Evolutionary conservation across 2,113 vertebrate species (phyloP).

Genomic region (Baryphthengus martii): DNA sequence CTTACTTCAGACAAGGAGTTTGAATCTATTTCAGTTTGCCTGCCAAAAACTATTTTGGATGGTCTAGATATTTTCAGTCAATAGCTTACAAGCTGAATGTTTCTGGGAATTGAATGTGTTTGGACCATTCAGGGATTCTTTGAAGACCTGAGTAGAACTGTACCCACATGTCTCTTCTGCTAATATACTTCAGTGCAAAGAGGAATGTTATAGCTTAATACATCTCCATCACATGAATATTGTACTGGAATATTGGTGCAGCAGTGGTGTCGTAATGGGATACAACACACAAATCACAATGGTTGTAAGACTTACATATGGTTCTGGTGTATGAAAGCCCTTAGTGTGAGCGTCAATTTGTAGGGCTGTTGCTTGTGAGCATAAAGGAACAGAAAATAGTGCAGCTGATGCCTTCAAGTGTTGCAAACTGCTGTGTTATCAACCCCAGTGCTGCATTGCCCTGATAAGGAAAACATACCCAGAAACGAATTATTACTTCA

Average conservation of each 20-base stretch:
- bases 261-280: not conserved
- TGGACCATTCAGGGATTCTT: constrained; percentile 11
- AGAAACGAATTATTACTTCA: not conserved
- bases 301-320: not conserved
- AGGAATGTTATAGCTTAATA: constrained; percentile 34
- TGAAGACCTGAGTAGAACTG: constrained; percentile 8
- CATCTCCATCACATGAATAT: constrained; percentile 43
- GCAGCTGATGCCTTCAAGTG: not conserved
- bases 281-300: constrained; percentile 5
- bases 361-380: not conserved
- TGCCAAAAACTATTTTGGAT: constrained; percentile 15
- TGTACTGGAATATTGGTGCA: not conserved
- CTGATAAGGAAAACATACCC: constrained; percentile 41
- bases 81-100: not conserved
- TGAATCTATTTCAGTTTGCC: not conserved
- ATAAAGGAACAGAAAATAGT: not conserved
- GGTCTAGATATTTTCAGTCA: constrained; percentile 24
- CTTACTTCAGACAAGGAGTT: not conserved
- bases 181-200: constrained; percentile 22
- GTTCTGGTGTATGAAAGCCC: constrained; percentile 24
- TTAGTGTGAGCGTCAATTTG: not conserved
- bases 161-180: constrained; percentile 1
- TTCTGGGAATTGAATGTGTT: constrained; percentile 40
- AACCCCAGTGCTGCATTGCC: not conserved
- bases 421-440: not conserved